Percentiles rank a stretch among this genome's conserved stretches.
Conservation (phyloP, 1,140 invertebrate species). For the Muscidifurax raptorellus region DNA sequence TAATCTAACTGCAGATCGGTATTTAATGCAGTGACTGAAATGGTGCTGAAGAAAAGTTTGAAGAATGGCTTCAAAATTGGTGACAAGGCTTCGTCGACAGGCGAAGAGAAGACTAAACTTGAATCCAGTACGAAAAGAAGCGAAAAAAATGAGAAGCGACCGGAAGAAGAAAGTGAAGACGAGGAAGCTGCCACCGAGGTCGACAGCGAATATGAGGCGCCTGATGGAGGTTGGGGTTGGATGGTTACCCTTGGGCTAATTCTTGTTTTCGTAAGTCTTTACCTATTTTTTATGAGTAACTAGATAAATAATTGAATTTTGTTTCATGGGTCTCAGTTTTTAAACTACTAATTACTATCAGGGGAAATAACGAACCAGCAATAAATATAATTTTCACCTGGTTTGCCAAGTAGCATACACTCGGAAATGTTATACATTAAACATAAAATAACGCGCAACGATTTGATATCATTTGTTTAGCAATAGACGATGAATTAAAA, state of each 20-base stretch:
- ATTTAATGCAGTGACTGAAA: slow-evolving; percentile 32
- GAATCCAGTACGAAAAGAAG: neutral
- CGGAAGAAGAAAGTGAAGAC: slow-evolving; percentile 6
- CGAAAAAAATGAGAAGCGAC: neutral
- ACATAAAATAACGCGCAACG: too few species aligned
- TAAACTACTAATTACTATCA: too few species aligned
- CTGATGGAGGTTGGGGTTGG: slow-evolving; percentile 79
- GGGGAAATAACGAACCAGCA: too few species aligned
- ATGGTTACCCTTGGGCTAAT: slow-evolving; percentile 75
- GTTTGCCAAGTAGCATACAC: too few species aligned
- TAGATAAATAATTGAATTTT: too few species aligned
- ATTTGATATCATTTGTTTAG: too few species aligned
- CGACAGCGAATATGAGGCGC: slow-evolving; percentile 69
- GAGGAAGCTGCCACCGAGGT: slow-evolving; percentile 52
- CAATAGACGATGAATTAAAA: too few species aligned
- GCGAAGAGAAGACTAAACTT: slow-evolving; percentile 1
- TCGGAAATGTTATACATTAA: too few species aligned
- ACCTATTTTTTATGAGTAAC: too few species aligned
- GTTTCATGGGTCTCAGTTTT: too few species aligned
- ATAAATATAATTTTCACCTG: neutral
- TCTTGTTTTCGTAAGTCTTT: slow-evolving; percentile 67
- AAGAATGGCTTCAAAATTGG: slow-evolving; percentile 43
- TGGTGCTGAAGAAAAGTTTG: slow-evolving; percentile 50
- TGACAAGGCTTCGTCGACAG: slow-evolving; percentile 32
- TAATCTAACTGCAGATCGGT: neutral